Evolutionary conservation across 2,113 vertebrate species (phyloP), one percentile per base, ranked within the genome.

Genomic region (Dasyurus viverrinus): DNA sequence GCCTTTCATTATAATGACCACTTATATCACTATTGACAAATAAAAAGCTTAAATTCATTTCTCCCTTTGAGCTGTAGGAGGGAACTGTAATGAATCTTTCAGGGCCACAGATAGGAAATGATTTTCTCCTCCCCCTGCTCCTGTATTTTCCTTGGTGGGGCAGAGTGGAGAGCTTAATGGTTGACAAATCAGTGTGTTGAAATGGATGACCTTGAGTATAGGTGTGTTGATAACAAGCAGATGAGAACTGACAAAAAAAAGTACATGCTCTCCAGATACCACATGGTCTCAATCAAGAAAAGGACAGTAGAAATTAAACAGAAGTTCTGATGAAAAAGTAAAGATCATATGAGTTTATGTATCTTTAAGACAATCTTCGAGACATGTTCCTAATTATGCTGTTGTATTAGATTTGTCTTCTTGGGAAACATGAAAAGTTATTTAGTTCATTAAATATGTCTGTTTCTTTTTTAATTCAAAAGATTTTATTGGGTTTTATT

Each of bases 221-320:
- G 19, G 23, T 27, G 12, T 50, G 11, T 2, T 47, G 46, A 89
- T 94, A 50, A 91, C 89, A 94, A 91, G 91, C 50, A 84, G 68
- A 84, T 42, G 92, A 91, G 84, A 92, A 93, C 36, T 93, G 90
- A 94, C 55, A 89, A 90, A n/a, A 47, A 94, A 92, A 89, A 76
- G 47, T 54, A 92, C 55, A 53, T 46, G 7, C n/a, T 89, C 68
- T 93, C 42, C 53, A 60, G 91, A 90, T 93, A 96, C 92, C 93
- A 96, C 76, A 68, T 97, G 97, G 68, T 60, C 76, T 97, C 92
- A 93, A 92, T 96, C 94, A 93, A 95, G 96, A 94, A 93, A 89
- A 89, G 90, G 90, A 93, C 23, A 8, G 94, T 90, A 90, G 92
- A 93, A 96, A 94, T 95, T 92, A 94, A 55, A 57, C 57, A 94